Evolutionary conservation across 2,113 vertebrate genomes (phyloP).

Genomic region (Microtus pennsylvanicus): DNA sequence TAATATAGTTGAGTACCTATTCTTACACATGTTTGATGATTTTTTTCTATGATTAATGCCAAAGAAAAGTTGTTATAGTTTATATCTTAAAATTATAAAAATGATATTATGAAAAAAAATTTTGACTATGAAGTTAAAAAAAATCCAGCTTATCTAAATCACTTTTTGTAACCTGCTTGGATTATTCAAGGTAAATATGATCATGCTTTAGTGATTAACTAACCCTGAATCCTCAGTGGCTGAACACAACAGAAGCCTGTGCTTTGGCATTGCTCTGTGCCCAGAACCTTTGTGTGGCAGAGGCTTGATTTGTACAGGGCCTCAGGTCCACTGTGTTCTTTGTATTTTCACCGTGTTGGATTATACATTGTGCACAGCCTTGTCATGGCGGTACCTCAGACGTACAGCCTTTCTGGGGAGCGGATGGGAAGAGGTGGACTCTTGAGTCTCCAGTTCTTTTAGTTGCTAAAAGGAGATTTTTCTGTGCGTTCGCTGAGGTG

Average conservation of each 20-base stretch:
- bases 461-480: neutral
- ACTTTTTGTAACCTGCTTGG: neutral
- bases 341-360: neutral
- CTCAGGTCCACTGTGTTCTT: neutral
- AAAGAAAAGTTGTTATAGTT: slow-evolving; percentile 12
- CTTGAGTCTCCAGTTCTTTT: neutral
- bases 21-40: neutral
- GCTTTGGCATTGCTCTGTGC: neutral
- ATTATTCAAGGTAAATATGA: neutral
- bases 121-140: neutral
- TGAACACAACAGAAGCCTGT: neutral
- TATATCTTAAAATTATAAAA: neutral
- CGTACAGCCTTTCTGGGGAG: neutral
- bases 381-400: neutral
- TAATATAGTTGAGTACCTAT: neutral
- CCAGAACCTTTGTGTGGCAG: neutral
- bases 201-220: neutral
- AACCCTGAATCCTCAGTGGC: neutral
- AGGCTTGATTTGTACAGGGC: neutral
- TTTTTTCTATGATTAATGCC: slow-evolving; percentile 31
- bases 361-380: neutral
- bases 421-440: neutral
- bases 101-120: slow-evolving; percentile 6
- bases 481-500: neutral
- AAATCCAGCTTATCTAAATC: neutral